Evolutionary conservation across 2,888 invertebrate genomes (phyloP), one percentile per base, ranked within the genome.

Genomic region (Microchrysa polita): DNA sequence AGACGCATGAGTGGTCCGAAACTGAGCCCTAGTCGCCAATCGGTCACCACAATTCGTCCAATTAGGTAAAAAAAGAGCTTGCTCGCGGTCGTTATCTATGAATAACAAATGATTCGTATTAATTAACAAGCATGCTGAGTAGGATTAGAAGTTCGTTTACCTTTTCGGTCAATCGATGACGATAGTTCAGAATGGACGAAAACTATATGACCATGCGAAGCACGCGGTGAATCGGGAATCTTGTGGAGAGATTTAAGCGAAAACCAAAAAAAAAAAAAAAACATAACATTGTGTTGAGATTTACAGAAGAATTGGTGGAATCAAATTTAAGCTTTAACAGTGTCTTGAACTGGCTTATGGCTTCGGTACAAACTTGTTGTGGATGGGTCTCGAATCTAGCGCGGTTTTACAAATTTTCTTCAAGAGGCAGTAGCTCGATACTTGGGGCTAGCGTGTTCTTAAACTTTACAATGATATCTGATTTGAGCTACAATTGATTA

Each of bases 61-160:
- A 40, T 69, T 42, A 55, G 27, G 27, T 40, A 12, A 53, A 27
- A 55, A 69, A 67, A 69, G 48, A 34, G 27, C 27, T 34, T 5
- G 27, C 48, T 14, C 48, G n/a, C n/a, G 27, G 27, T 34, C 27
- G 27, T 7, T 22, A 65, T 65, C 65, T 65, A 65, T 65, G 65
- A 65, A 65, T 69, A 69, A 57, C 14, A 69, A 69, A 69, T 65
- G 27, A 55, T 40, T 69, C 57, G 69, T 69, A 69, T 69, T 69
- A 69, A 69, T 69, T 69, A 69, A 57, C 69, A 57, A 52, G 48
- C 55, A 55, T 55, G 55, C 22, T 69, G 57, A 55, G 55, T 55
- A 23, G 55, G 69, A 67, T 69, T 69, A 69, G 48, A 20, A 69
- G 69, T 69, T 69, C 69, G 40, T 69, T 69, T 69, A 42, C 69